Evolutionary conservation across 2,113 vertebrate species (phyloP), one percentile per base, ranked within the genome.

Genomic region (Geothlypis trichas): DNA sequence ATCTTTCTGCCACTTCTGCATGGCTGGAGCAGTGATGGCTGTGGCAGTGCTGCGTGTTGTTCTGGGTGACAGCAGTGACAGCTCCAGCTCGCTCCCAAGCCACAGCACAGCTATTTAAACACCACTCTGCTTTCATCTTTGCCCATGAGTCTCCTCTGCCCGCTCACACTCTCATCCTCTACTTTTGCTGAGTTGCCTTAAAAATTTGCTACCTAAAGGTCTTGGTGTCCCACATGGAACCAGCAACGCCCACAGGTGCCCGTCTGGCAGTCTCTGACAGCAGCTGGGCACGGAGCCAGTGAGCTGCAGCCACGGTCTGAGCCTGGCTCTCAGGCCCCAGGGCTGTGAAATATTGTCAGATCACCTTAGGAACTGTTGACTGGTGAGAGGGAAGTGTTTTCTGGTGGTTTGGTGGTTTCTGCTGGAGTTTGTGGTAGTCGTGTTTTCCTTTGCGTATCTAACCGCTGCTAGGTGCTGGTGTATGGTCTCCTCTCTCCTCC

Each of bases 271-370:
- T 49, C 22, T 71, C 44, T 66, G 71, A 46, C 3, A 1, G 8
- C 0, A 0, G 49, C 73, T 69, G 69, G 42, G 62, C 52, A 33
- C 0, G 0, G 66, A 83, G 57, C n/a, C 3, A 31, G 41, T 1
- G 5, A 81, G 62, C 62, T 79, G 16, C 13, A 81, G 26, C 55
- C 51, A 6, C 1, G 1, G 52, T 75, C 66, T 0, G 0, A 20
- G 61, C 31, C 66, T 63, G 55, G 11, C 59, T 35, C 39, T 75
- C 57, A 28, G 14, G 8, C 44, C 61, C 26, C 1, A 0, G n/a
- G 49, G 76, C 41, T 76, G 72, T 87, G 80, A 90, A 80, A 54
- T 58, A 4, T 52, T 7, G 4, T 47, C 54, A 37, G 11, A 26
- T 78, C 49, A 57, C 26, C 31, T 77, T 79, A 79, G 68, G 27